Evolutionary conservation across 2,797 vertebrate species (phyloP).

Genomic region (Manis pentadactyla): DNA sequence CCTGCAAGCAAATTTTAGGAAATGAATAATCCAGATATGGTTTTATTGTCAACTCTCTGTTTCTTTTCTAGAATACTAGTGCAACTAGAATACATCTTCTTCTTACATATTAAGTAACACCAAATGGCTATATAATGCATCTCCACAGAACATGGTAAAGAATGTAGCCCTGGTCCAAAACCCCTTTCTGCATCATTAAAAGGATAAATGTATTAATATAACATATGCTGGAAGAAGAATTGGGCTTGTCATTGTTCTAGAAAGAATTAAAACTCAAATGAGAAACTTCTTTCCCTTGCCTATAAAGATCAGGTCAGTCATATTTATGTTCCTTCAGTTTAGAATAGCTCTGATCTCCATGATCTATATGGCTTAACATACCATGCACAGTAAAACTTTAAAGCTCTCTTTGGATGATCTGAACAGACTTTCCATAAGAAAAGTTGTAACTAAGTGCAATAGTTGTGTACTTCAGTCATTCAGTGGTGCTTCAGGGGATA

Average conservation of each 20-base stretch:
- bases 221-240: neutral
- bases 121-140: neutral
- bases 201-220: neutral
- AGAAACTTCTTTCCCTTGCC: neutral
- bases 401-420: neutral
- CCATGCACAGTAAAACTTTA: neutral
- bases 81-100: neutral
- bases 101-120: neutral
- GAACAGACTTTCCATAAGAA: neutral
- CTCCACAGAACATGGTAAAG: neutral
- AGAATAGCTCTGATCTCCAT: neutral
- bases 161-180: neutral
- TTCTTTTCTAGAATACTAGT: neutral
- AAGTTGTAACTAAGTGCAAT: conserved; percentile 27
- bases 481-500: conserved; percentile 20
- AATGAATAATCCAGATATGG: neutral
- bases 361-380: conserved; percentile 42
- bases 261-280: conserved; percentile 26
- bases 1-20: neutral
- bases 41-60: neutral
- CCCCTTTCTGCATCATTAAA: neutral
- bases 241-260: neutral
- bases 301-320: neutral
- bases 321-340: conserved; percentile 14
- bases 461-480: conserved; percentile 40